Evolutionary conservation across 2,888 invertebrate species (phyloP), one percentile per base, ranked within the genome.

Genomic region (Drosophila hamatofila): DNA sequence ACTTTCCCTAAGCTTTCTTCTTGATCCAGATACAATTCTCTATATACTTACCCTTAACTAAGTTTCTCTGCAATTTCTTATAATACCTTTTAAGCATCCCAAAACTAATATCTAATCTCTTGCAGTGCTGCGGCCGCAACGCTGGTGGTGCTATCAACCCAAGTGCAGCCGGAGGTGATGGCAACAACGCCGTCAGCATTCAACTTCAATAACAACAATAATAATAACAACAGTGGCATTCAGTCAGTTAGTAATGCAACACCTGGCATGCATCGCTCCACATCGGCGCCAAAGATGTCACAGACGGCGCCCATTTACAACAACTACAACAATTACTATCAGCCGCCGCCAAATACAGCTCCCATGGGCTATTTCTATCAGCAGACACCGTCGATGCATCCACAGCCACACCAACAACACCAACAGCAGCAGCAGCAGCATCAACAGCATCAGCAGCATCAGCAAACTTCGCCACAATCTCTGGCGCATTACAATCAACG

Each of bases 231-330:
- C 11, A 30, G 9, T 25, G 35, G 58, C 27, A 57, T 49, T 27
- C 41, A 30, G n/a, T 39, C 37, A 37, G 65, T 35, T 23, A 39
- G 14, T 11, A 30, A 46, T n/a, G 67, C 51, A 11, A 57, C 51
- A 11, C 57, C 71, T 39, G 79, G 85, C 30, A 90, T 87, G 90
- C 90, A 87, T 57, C 86, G 90, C 23, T 87, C 87, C 11, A 87
- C 70, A n/a, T 89, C 87, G 60, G 74, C 90, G 8, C 90, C 87
- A 8, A 87, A 87, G 54, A 87, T 90, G 81, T 75, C 88, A 27
- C 80, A 74, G 54, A 51, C 75, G 35, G 57, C 83, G 66, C 78
- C 72, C 37, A 78, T 69, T 61, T 88, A 66, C 68, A 84, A 77
- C 56, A 83, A 80, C 75, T 88, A 78, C 71, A 83, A 81, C 46